These are phyloP conservation scores for Glyptemys insculpta DNA, from an alignment of 2,797 vertebrate species.

Conservation along the genomic window DNA sequence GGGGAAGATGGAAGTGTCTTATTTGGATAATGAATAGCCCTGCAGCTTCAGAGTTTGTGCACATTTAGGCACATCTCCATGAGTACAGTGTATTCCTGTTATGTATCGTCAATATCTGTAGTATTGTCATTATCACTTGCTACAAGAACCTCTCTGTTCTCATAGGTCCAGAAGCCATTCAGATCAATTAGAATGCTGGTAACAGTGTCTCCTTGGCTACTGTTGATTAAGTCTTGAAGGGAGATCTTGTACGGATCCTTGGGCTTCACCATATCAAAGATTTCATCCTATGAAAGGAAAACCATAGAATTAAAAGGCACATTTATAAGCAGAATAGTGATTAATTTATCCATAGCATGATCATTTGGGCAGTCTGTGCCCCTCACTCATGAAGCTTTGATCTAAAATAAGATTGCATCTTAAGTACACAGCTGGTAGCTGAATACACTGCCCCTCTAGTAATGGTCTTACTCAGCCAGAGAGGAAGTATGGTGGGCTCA, in stretches of 20 bases:
- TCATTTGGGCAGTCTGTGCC: background rate
- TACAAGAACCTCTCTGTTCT: constrained; percentile 98
- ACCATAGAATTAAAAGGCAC: background rate
- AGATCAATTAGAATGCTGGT: constrained; percentile 98
- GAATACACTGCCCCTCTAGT: background rate
- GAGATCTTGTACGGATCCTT: constrained; percentile 96
- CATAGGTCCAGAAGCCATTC: constrained; percentile 99
- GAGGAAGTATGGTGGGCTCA: background rate
- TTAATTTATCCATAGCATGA: background rate
- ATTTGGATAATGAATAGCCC: constrained; percentile 27
- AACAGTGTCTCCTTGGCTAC: constrained; percentile 97
- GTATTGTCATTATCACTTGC: constrained; percentile 89
- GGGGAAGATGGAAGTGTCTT: constrained; percentile 43
- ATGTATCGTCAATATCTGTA: constrained; percentile 90
- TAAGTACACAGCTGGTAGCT: background rate
- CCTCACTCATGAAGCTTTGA: background rate
- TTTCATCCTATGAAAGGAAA: constrained; percentile 91
- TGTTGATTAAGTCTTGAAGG: constrained; percentile 96
- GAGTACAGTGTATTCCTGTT: constrained; percentile 33
- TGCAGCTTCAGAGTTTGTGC: constrained; percentile 44
- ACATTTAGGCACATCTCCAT: constrained; percentile 11
- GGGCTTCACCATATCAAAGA: constrained; percentile 99
- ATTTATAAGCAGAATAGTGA: constrained; percentile 20
- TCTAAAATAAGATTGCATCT: background rate
- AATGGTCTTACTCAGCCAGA: background rate